Percentiles rank a stretch among this genome's conserved stretches.
Conservation (phyloP, 2,797 vertebrate species). For the Takifugu rubripes region DNA sequence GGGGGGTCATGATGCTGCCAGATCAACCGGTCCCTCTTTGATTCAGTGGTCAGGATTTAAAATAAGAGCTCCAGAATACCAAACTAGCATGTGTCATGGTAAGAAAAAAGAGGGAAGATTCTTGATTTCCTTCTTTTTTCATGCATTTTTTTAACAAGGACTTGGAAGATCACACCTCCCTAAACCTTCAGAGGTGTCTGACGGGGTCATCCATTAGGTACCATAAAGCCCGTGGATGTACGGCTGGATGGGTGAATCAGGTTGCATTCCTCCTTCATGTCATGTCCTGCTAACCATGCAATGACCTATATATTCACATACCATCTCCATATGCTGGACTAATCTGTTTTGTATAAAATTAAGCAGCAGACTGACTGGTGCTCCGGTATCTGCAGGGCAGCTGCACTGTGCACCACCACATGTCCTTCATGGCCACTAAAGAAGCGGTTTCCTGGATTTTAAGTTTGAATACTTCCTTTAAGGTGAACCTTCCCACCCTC, state of each 20-base stretch:
- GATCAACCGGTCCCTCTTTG: slow-evolving; percentile 56
- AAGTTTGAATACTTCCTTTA: slow-evolving; percentile 21
- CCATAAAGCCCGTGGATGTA: slow-evolving; percentile 40
- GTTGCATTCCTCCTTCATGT: slow-evolving; percentile 55
- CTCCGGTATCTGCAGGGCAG: too few species aligned
- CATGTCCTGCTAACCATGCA: slow-evolving; percentile 54
- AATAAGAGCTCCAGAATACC: too few species aligned
- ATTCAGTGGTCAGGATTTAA: not conserved
- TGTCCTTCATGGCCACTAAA: not conserved
- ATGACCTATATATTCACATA: slow-evolving; percentile 45
- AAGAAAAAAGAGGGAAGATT: not conserved
- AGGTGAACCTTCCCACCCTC: slow-evolving; percentile 13
- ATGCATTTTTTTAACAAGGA: slow-evolving; percentile 12
- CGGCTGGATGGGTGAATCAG: slow-evolving; percentile 49
- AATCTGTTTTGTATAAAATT: slow-evolving; percentile 4
- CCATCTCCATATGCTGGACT: slow-evolving; percentile 59
- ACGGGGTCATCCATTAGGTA: slow-evolving; percentile 22
- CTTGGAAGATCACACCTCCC: slow-evolving; percentile 34
- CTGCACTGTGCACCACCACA: slow-evolving; percentile 21
- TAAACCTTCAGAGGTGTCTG: slow-evolving; percentile 16
- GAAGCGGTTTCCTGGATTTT: not conserved
- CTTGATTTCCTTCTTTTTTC: slow-evolving; percentile 30
- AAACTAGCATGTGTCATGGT: too few species aligned
- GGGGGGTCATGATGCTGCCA: slow-evolving; percentile 29
- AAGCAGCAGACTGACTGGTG: not conserved